Evolutionary conservation across 1,140 invertebrate genomes (phyloP), one percentile per base, ranked within the genome.

Genomic region (Stenopsyche tienmushanensis): DNA sequence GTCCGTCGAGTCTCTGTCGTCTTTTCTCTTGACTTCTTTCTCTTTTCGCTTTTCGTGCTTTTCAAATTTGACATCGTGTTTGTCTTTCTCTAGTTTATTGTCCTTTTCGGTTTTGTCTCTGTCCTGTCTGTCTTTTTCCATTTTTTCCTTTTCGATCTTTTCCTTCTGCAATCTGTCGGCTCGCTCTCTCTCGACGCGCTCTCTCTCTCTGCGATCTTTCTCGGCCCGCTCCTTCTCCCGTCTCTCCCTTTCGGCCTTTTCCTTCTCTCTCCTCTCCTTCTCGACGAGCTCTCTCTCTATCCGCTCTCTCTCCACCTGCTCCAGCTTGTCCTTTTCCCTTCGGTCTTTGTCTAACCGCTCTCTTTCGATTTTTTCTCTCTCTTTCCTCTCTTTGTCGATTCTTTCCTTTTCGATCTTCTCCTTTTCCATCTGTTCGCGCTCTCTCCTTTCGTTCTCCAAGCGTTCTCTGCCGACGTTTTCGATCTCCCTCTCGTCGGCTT

Each of bases 61-160:
- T 39, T 72, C 70, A 52, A 25, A 45, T 21, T 70, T 70, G 45
- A 78, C 60, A 25, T 65, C 26, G 1, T 72, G 70, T 72, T 58
- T 64, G 8, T 90, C 73, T 65, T 72, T 67, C 62, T 77, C 73
- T 15, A 74, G 60, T 57, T 72, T 77, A 7, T 34, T 13, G 55
- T 78, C 74, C 60, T 75, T 71, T 68, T 82, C 77, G 13, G 73
- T 58, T 73, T 77, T 78, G 67, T 80, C 74, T 58, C 64, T 71
- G 65, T 78, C 77, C 65, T 79, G 74, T 62, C 80, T 77, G 64
- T 83, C 83, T 66, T 82, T 82, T 53, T 80, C 76, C 3, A 71
- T 58, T 24, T 52, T 69, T 25, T 66, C 65, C 17, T 21, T 41
- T 59, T 65, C 59, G 24, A 62, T 57, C 10, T 66, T 72, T 21